Evolutionary conservation across 2,888 invertebrate species (phyloP).

Genomic region (Lasioglossum vierecki): DNA sequence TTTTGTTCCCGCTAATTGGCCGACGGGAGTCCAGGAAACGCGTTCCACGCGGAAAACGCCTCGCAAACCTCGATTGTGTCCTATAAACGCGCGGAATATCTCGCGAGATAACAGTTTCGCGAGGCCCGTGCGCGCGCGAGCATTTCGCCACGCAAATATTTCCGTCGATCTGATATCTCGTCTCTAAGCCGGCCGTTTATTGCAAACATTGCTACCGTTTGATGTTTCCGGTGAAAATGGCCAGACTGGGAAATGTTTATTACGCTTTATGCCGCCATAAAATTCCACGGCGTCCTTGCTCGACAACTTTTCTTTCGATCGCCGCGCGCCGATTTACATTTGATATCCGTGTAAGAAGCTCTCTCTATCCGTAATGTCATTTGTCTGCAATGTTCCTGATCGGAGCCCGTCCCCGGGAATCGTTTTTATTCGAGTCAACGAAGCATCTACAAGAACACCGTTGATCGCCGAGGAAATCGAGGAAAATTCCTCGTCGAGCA

Average conservation of each 20-base stretch:
- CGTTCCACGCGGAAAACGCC: conserved; percentile 17
- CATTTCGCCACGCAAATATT: conserved; percentile 21
- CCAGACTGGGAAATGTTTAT: conserved; percentile 40
- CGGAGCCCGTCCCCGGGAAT: neutral
- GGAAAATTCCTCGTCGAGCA: neutral
- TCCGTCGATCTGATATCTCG: conserved; percentile 41
- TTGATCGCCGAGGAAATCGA: neutral
- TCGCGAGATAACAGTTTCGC: conserved; percentile 30
- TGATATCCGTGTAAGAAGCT: conserved; percentile 2
- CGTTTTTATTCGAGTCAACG: neutral
- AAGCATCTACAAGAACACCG: neutral
- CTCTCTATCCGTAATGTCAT: conserved; percentile 1
- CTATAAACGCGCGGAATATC: conserved; percentile 23
- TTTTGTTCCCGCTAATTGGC: conserved; percentile 30
- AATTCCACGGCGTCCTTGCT: conserved; percentile 37
- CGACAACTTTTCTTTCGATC: conserved; percentile 69
- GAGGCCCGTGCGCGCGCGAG: neutral
- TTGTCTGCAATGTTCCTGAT: conserved; percentile 4
- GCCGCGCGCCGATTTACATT: conserved; percentile 66
- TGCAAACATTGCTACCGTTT: conserved; percentile 34
- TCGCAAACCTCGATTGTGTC: conserved; percentile 39
- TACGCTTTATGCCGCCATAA: conserved; percentile 24
- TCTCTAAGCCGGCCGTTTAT: conserved; percentile 31
- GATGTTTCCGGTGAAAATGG: conserved; percentile 67
- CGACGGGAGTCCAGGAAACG: conserved; percentile 24